phyloP scores from a whole-genome alignment of 2,797 vertebrate genomes.

The Coilia nasus region DNA sequence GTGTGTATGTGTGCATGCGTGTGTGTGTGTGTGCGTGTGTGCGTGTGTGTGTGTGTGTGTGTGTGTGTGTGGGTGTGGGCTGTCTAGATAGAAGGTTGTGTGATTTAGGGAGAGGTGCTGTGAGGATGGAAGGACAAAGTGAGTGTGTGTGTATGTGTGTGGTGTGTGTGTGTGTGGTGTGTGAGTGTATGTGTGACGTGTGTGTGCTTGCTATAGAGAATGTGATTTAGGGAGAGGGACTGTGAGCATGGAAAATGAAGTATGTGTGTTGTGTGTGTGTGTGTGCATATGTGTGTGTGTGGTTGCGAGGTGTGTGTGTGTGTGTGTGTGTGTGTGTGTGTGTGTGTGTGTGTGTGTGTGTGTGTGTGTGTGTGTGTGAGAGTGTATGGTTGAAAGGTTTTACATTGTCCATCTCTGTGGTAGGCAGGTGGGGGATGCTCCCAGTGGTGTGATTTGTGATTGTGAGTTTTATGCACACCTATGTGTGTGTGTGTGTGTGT shows the following conservation, averaged over 20 bases:
- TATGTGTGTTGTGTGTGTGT: conserved; percentile 32
- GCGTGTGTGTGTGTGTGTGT: conserved; percentile 27
- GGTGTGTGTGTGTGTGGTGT: no score
- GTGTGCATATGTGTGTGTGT: conserved; percentile 32
- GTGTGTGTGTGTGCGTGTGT: background rate
- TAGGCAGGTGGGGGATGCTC: conserved; percentile 37
- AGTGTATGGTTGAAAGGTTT: background rate
- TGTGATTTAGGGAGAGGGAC: background rate
- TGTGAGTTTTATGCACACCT: conserved; percentile 36
- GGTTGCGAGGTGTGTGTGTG: no score
- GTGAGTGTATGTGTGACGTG: no score
- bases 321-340: conserved; percentile 39
- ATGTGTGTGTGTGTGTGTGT: no score
- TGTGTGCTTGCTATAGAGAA: background rate
- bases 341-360: background rate
- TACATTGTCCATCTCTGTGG: conserved; percentile 2
- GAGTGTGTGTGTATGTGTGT: background rate
- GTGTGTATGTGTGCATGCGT: background rate
- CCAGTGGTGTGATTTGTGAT: conserved; percentile 35
- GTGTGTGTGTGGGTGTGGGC: conserved; percentile 18
- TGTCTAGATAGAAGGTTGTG: background rate
- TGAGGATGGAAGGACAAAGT: background rate
- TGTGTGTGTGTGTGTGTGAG: conserved; percentile 9
- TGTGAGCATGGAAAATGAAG: conserved; percentile 18
- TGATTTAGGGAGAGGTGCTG: background rate